These are phyloP conservation scores for Scaptomyza pallida DNA, from an alignment of 1,140 invertebrate species.

Conservation along the genomic window DNA sequence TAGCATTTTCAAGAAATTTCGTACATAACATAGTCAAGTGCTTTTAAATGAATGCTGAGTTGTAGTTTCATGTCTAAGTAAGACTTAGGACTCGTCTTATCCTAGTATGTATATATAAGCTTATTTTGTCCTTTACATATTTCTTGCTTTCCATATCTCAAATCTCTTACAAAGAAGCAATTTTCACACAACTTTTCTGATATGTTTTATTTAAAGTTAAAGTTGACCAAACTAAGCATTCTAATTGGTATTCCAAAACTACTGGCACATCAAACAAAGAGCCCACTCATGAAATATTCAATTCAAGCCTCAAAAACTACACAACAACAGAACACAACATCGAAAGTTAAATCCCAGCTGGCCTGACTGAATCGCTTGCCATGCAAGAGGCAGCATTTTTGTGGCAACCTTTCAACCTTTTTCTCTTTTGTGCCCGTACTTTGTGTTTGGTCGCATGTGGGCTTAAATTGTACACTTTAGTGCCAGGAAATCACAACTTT, in stretches of 20 bases:
- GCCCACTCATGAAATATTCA: neutral
- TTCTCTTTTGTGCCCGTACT: neutral
- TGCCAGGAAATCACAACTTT: conserved; percentile 9
- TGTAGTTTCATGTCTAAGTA: too few relatives aligned
- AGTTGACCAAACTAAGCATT: neutral
- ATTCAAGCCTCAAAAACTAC: conserved; percentile 7
- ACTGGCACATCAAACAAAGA: conserved; percentile 9
- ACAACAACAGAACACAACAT: conserved; percentile 10
- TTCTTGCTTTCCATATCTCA: neutral
- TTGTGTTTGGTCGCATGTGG: conserved; percentile 6
- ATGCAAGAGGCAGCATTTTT: conserved; percentile 29
- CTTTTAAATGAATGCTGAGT: too few relatives aligned
- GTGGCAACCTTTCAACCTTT: conserved; percentile 40
- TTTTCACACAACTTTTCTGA: neutral
- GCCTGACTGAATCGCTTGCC: conserved; percentile 32
- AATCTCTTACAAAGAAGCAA: neutral
- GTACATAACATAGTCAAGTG: neutral
- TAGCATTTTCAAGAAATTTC: conserved; percentile 14
- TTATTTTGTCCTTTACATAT: too few relatives aligned
- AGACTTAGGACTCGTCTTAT: too few relatives aligned
- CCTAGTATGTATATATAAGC: too few relatives aligned
- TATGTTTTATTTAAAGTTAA: neutral
- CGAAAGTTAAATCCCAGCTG: neutral
- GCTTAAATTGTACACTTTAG: conserved; percentile 13
- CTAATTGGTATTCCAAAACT: conserved; percentile 1